Conservation (phyloP, 2,888 invertebrate genomes). For the Plemyria rubiginata region DNA sequence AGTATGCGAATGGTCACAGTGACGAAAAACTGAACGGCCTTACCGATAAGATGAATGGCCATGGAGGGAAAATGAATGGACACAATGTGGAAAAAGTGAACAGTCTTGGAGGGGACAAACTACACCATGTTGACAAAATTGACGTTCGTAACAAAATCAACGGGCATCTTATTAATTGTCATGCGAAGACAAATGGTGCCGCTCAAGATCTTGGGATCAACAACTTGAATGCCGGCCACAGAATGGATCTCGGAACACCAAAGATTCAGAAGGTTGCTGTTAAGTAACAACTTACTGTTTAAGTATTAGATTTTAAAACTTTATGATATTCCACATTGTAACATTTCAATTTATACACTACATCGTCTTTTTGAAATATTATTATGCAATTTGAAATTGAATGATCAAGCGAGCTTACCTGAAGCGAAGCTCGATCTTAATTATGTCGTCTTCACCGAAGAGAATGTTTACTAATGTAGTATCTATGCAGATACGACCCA, state of each 20-base stretch:
- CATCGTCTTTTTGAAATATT: conserved; percentile 41
- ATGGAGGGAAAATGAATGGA: conserved; percentile 40
- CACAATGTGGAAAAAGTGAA: conserved; percentile 47
- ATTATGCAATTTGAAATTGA: conserved; percentile 38
- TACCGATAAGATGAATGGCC: conserved; percentile 44
- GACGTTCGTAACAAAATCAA: conserved; percentile 46
- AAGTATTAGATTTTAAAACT: conserved; percentile 61
- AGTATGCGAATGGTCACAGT: conserved; percentile 52
- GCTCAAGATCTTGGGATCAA: conserved; percentile 46
- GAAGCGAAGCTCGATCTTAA: no score
- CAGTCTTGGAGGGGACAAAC: conserved; percentile 47
- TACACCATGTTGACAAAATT: conserved; percentile 44
- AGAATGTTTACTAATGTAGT: no score
- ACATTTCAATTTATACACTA: conserved; percentile 45
- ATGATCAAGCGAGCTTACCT: no score
- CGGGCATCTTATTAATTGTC: conserved; percentile 44
- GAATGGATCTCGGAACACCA: conserved; percentile 74
- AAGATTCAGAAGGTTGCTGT: conserved; percentile 80
- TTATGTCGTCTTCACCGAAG: no score
- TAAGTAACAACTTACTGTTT: conserved; percentile 56
- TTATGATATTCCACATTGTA: conserved; percentile 72
- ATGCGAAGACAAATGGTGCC: conserved; percentile 47
- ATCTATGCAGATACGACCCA: no score
- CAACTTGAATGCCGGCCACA: conserved; percentile 57
- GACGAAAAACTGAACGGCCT: conserved; percentile 46